These are phyloP conservation scores for Lepetodrilus schrolli DNA, from an alignment of 2,888 invertebrate species.

Conservation along the genomic window DNA sequence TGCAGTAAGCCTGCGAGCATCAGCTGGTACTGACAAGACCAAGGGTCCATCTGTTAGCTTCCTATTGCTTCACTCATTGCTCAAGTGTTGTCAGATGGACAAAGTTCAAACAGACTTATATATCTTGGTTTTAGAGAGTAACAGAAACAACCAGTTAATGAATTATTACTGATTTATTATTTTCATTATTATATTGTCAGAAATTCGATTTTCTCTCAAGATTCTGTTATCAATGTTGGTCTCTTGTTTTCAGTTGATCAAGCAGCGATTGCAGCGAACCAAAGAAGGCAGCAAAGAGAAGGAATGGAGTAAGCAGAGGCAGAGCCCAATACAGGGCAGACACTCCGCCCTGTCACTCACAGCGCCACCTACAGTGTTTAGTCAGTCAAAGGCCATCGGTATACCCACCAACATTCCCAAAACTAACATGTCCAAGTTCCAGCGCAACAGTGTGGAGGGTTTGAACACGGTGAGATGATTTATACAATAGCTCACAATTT, in stretches of 20 bases:
- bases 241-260: conserved; percentile 48
- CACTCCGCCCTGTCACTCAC: conserved; percentile 73
- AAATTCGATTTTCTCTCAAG: not conserved
- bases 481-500: too few species aligned
- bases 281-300: conserved; percentile 62
- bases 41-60: too few species aligned
- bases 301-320: conserved; percentile 59
- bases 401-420: conserved; percentile 78
- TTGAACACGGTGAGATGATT: conserved; percentile 85
- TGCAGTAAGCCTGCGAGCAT: too few species aligned
- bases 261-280: conserved; percentile 67
- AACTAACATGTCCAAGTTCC: conserved; percentile 79
- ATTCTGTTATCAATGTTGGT: too few species aligned
- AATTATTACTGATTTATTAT: not conserved
- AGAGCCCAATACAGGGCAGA: conserved; percentile 79
- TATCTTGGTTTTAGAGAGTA: too few species aligned
- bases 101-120: too few species aligned
- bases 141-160: too few species aligned
- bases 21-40: too few species aligned
- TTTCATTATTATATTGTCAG: not conserved
- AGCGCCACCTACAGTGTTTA: conserved; percentile 57
- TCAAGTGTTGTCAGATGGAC: too few species aligned
- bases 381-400: conserved; percentile 77
- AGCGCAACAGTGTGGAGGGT: conserved; percentile 89
- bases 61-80: too few species aligned